Percentiles rank a stretch among this genome's conserved stretches.
Conservation (phyloP, 2,113 vertebrate genomes). For the Desmodus rotundus region DNA sequence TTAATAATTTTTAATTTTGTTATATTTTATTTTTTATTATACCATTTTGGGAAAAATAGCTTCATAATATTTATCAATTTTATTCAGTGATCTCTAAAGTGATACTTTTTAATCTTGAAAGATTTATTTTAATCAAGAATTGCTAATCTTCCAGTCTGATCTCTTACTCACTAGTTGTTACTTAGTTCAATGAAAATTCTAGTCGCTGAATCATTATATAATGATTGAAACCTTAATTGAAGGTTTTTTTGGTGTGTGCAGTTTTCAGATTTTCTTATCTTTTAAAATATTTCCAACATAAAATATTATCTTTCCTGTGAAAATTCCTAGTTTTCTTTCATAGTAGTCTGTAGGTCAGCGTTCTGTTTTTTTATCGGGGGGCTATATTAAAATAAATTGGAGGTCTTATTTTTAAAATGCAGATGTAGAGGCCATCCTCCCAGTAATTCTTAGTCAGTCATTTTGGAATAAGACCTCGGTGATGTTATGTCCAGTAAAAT, state of each 20-base stretch:
- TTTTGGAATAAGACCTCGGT: slow-evolving; percentile 2
- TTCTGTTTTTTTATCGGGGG: background rate
- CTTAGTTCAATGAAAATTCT: slow-evolving; percentile 22
- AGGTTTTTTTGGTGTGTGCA: background rate
- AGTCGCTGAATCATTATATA: background rate
- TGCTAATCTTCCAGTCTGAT: background rate
- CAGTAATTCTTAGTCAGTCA: background rate
- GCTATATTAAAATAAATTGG: background rate
- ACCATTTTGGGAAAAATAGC: background rate
- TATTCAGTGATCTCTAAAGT: slow-evolving; percentile 1
- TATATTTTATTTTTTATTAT: slow-evolving; percentile 3
- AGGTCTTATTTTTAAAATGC: slow-evolving; percentile 22
- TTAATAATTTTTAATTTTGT: slow-evolving; percentile 42
- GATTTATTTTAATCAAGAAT: background rate
- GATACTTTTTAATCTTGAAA: slow-evolving; percentile 25
- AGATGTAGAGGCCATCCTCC: background rate
- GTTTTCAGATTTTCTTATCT: slow-evolving; percentile 19
- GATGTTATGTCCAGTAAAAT: slow-evolving; percentile 7
- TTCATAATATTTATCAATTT: slow-evolving; percentile 4
- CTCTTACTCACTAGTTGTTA: background rate
- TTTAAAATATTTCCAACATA: slow-evolving; percentile 16
- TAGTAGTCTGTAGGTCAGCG: background rate
- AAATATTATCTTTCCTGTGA: slow-evolving; percentile 2
- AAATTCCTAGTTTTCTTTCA: slow-evolving; percentile 23
- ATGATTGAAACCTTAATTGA: background rate